A percentile compares a stretch with the other conserved stretches of the same genome.
phyloP scores from a whole-genome alignment of 1,140 invertebrate species.

The Diabrotica undecimpunctata region DNA sequence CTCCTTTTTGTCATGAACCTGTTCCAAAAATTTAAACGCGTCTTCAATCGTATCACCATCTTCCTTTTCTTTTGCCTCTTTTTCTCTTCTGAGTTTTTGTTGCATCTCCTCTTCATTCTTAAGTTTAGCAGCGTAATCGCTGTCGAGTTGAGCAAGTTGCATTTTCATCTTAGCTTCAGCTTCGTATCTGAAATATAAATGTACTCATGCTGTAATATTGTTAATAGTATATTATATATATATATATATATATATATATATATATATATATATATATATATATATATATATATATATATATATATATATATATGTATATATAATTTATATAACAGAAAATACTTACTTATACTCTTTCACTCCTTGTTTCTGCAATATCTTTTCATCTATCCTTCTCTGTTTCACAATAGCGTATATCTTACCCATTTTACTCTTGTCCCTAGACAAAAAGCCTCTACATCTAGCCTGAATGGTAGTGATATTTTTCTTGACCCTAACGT shows the following conservation, averaged over 20 bases:
- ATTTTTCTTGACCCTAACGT: slow-evolving; percentile 65
- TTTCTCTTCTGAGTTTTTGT: too few species aligned
- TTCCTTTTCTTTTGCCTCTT: slow-evolving; percentile 42
- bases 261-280: too few species aligned
- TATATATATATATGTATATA: too few species aligned
- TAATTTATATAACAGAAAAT: too few species aligned
- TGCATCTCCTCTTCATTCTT: slow-evolving; percentile 42
- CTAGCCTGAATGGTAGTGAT: slow-evolving; percentile 68
- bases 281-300: too few species aligned
- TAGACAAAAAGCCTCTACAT: slow-evolving; percentile 69
- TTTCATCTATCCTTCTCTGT: slow-evolving; percentile 59
- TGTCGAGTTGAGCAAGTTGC: slow-evolving; percentile 62
- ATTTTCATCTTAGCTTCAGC: slow-evolving; percentile 68
- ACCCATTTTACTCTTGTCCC: slow-evolving; percentile 49
- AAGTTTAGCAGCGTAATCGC: slow-evolving; percentile 43
- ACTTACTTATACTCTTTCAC: slow-evolving; percentile 61
- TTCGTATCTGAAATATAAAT: slow-evolving; percentile 34
- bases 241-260: too few species aligned
- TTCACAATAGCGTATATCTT: slow-evolving; percentile 53
- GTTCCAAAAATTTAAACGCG: neutral
- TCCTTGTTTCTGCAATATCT: slow-evolving; percentile 58
- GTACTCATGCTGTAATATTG: neutral
- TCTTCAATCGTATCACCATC: slow-evolving; percentile 55
- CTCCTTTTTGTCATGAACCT: too few species aligned
- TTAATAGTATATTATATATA: too few species aligned